These are phyloP conservation scores for Episyrphus balteatus DNA, from an alignment of 1,140 invertebrate genomes.

Conservation along the genomic window DNA sequence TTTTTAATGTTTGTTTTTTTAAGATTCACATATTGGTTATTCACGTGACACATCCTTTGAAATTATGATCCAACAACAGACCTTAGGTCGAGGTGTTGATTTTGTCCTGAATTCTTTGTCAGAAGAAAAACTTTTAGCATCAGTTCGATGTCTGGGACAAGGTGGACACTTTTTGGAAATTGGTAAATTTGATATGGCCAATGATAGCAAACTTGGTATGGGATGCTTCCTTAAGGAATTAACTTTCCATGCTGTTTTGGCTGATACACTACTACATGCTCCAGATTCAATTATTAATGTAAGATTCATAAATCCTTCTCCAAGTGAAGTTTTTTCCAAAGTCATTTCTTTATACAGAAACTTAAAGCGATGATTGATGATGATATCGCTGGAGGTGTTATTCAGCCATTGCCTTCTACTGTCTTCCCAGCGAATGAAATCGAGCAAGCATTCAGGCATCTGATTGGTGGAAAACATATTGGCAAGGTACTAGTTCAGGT, in stretches of 20 bases:
- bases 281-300: slow-evolving; percentile 39
- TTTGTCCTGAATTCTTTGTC: slow-evolving; percentile 55
- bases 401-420: slow-evolving; percentile 48
- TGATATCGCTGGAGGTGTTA: slow-evolving; percentile 42
- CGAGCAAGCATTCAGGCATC: slow-evolving; percentile 58
- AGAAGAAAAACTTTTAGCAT: slow-evolving; percentile 56
- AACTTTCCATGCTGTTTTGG: slow-evolving; percentile 77
- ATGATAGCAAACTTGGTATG: slow-evolving; percentile 55
- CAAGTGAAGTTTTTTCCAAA: no score
- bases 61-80: slow-evolving; percentile 44
- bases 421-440: slow-evolving; percentile 50
- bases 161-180: slow-evolving; percentile 65
- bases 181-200: slow-evolving; percentile 60
- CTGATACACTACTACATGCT: slow-evolving; percentile 60
- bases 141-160: slow-evolving; percentile 62
- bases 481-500: slow-evolving; percentile 57
- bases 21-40: slow-evolving; percentile 48
- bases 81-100: slow-evolving; percentile 52
- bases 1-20: slow-evolving; percentile 4
- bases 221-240: slow-evolving; percentile 71
- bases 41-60: slow-evolving; percentile 53
- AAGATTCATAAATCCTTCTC: slow-evolving; percentile 8
- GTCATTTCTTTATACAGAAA: slow-evolving; percentile 7
- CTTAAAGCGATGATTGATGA: slow-evolving; percentile 25
- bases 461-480: slow-evolving; percentile 78